These are phyloP conservation scores for Pemphigus obesinymphae DNA, from an alignment of 1,140 invertebrate species.

Conservation along the genomic window DNA sequence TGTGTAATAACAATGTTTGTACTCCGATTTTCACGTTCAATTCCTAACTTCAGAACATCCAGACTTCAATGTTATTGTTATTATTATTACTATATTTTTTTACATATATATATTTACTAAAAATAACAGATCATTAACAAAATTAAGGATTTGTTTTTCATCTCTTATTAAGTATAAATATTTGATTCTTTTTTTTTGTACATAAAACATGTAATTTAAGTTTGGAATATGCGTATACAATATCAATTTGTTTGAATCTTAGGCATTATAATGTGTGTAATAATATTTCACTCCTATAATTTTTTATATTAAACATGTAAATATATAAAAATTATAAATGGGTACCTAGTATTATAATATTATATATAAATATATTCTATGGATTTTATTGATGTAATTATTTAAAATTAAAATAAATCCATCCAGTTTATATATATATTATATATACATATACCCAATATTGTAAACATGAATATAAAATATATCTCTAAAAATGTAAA, in stretches of 20 bases:
- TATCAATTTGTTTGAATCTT: neutral
- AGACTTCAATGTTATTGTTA: slow-evolving; percentile 17
- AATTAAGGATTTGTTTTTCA: neutral
- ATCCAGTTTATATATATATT: neutral
- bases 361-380: neutral
- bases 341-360: too few species aligned
- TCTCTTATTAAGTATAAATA: neutral
- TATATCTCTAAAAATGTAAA: neutral
- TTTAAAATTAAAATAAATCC: neutral
- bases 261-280: neutral
- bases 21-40: slow-evolving; percentile 15
- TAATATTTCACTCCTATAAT: neutral
- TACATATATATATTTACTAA: neutral
- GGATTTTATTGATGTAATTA: neutral
- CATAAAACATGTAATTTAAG: neutral
- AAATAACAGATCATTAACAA: neutral
- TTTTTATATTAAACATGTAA: neutral
- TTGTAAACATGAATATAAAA: neutral
- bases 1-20: slow-evolving; percentile 37
- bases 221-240: neutral
- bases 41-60: slow-evolving; percentile 34
- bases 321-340: too few species aligned
- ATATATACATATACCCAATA: too few species aligned
- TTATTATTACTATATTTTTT: neutral
- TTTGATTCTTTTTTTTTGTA: neutral